Evolutionary conservation across 2,888 invertebrate genomes (phyloP).

Genomic region (Apamea monoglypha): DNA sequence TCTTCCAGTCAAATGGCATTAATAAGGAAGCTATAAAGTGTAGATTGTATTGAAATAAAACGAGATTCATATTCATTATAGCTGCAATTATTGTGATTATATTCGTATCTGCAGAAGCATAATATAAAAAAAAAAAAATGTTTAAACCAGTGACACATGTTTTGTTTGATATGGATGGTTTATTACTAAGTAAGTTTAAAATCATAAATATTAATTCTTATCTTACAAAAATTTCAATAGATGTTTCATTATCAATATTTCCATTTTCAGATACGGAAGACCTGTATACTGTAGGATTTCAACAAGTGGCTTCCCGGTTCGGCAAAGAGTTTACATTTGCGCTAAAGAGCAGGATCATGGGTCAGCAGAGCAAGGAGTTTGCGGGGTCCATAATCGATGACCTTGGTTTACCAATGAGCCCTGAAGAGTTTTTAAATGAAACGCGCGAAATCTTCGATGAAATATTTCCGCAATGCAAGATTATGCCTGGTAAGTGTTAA

Average conservation of each 20-base stretch:
- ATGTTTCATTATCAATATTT: conserved; percentile 11
- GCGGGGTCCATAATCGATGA: conserved; percentile 90
- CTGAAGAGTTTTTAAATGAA: conserved; percentile 92
- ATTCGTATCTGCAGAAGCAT: background rate
- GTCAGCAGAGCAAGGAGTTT: conserved; percentile 91
- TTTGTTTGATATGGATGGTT: conserved; percentile 88
- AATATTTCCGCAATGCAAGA: conserved; percentile 91
- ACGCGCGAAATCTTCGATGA: conserved; percentile 89
- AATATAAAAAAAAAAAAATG: conserved; percentile 71
- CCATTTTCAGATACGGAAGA: conserved; percentile 93
- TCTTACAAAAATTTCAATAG: background rate
- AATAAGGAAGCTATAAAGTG: conserved; percentile 19
- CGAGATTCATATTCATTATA: background rate
- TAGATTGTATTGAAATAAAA: conserved; percentile 19
- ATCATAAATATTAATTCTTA: background rate
- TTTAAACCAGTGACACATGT: conserved; percentile 80
- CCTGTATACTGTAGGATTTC: conserved; percentile 93
- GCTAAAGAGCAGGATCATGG: conserved; percentile 94
- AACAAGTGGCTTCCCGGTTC: conserved; percentile 92
- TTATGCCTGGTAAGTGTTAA: conserved; percentile 93
- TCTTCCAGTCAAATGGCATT: conserved; percentile 31
- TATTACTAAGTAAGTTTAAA: conserved; percentile 82
- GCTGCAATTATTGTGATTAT: conserved; percentile 2
- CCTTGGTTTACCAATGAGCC: conserved; percentile 92
- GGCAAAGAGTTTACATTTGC: conserved; percentile 95